phyloP scores from a whole-genome alignment of 1,140 invertebrate species.

The Druon quercuslanigerum region DNA sequence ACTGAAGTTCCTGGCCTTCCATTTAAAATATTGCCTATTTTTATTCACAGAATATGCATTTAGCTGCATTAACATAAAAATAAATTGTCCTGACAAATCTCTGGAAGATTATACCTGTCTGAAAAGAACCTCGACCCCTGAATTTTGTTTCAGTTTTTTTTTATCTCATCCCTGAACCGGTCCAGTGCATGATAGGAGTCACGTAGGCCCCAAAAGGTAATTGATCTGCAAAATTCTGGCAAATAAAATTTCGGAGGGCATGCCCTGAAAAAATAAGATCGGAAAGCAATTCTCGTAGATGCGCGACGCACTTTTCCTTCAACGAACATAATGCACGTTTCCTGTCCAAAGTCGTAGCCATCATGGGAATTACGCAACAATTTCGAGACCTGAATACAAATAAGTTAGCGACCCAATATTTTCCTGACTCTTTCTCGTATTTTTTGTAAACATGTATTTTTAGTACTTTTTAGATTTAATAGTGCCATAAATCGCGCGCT shows the following conservation, averaged over 20 bases:
- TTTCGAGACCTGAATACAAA: conserved; percentile 5
- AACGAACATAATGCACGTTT: conserved; percentile 10
- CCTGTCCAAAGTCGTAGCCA: not conserved
- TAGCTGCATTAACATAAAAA: conserved; percentile 12
- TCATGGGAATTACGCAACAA: conserved; percentile 5
- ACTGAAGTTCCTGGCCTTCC: no score
- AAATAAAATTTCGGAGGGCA: not conserved
- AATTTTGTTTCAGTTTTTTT: not conserved
- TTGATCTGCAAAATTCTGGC: not conserved
- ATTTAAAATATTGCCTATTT: conserved; percentile 26
- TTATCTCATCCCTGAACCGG: not conserved
- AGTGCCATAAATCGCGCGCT: no score
- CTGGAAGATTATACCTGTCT: not conserved
- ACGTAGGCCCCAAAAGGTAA: not conserved
- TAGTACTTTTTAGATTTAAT: not conserved
- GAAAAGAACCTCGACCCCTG: not conserved
- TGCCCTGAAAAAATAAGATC: not conserved
- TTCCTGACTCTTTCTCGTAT: not conserved
- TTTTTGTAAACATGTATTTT: not conserved
- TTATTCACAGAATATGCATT: not conserved
- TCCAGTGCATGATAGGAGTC: not conserved
- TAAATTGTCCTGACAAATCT: not conserved
- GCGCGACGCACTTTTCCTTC: conserved; percentile 19
- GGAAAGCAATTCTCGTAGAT: not conserved
- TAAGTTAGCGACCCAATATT: not conserved